Conservation (phyloP, 2,797 vertebrate genomes). For the Vespertilio murinus region DNA sequence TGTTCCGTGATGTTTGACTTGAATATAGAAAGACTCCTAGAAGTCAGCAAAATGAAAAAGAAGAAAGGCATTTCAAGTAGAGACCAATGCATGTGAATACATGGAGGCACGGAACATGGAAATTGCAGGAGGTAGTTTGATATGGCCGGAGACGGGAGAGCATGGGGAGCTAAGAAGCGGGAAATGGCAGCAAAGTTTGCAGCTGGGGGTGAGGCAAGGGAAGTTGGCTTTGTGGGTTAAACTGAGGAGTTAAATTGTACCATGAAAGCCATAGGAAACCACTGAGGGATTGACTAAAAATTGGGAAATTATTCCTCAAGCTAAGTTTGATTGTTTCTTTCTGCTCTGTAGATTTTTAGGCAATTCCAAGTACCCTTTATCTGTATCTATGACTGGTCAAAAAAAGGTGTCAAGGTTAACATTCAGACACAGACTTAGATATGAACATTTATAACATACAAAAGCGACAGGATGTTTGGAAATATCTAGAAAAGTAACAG, state of each 20-base stretch:
- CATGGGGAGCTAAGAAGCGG: rapidly evolving
- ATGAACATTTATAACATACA: background rate
- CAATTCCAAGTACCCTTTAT: background rate
- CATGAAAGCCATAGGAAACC: background rate
- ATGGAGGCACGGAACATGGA: background rate
- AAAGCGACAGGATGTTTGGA: background rate
- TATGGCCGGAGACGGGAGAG: background rate
- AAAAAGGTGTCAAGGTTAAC: background rate
- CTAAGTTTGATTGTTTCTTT: background rate
- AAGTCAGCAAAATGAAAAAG: background rate
- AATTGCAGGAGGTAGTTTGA: background rate
- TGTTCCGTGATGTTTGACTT: background rate
- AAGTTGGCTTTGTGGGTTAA: background rate
- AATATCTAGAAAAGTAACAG: constrained; percentile 10
- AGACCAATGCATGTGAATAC: background rate
- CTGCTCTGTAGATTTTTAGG: background rate
- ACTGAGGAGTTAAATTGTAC: background rate
- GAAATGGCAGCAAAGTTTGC: background rate
- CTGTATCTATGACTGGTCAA: background rate
- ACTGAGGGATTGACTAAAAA: background rate
- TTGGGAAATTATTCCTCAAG: background rate
- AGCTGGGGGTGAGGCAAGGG: background rate
- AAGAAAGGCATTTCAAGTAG: background rate
- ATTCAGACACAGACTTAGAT: background rate
- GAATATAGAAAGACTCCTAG: background rate